phyloP scores from a whole-genome alignment of 2,113 vertebrate species.

The Cyprinodon brontotheroides region DNA sequence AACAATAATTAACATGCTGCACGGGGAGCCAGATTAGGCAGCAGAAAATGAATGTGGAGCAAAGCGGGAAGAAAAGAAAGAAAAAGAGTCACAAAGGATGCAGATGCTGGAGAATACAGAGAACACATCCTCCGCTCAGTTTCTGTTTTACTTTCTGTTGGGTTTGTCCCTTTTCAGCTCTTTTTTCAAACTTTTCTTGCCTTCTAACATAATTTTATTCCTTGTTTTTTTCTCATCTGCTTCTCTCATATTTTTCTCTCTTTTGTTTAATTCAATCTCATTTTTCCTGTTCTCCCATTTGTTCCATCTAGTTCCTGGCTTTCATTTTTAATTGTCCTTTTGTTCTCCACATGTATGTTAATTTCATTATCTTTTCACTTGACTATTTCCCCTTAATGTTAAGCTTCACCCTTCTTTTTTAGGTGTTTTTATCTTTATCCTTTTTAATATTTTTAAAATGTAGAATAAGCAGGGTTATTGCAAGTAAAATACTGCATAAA shows the following conservation, averaged over 20 bases:
- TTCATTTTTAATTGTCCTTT: not conserved
- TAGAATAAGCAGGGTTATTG: no score
- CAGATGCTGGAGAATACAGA: conserved; percentile 37
- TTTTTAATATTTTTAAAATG: no score
- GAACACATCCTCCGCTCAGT: conserved; percentile 10
- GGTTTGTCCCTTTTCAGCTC: not conserved
- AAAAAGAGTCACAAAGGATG: conserved; percentile 27
- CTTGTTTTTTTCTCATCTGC: conserved; percentile 1
- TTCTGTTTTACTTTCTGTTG: not conserved
- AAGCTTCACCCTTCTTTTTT: no score
- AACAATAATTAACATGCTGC: conserved; percentile 70
- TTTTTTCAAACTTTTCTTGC: not conserved
- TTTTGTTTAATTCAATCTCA: not conserved
- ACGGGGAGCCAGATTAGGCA: conserved; percentile 51
- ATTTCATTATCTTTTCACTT: not conserved
- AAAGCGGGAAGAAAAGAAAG: conserved; percentile 24
- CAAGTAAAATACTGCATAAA: no score
- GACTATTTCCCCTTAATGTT: not conserved
- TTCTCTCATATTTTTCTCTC: not conserved
- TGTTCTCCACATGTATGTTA: not conserved
- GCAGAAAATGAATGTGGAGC: conserved; percentile 38
- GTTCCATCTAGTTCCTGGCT: not conserved
- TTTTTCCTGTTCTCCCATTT: not conserved
- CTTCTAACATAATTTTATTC: not conserved
- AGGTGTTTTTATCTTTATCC: no score